These are phyloP conservation scores for Callyntrura guangdongensis DNA, from an alignment of 2,888 invertebrate species.

Conservation along the genomic window DNA sequence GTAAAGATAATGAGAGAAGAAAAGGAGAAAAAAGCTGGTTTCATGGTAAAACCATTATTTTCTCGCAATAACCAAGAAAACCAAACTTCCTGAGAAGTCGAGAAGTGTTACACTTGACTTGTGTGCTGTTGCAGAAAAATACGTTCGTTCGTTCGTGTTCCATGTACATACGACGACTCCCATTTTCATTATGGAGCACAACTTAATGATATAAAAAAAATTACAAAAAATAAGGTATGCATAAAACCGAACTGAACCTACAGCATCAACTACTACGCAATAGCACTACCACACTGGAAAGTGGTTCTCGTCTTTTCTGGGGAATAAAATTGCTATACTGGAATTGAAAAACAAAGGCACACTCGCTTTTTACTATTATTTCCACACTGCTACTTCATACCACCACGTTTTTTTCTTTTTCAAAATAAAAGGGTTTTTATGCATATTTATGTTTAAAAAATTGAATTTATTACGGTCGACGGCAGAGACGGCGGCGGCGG, in stretches of 20 bases:
- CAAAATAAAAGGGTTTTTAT: not conserved
- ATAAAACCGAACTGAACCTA: not conserved
- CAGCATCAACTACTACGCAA: constrained; percentile 17
- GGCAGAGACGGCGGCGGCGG: not conserved
- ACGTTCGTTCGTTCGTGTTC: too few relatives aligned
- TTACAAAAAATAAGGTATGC: constrained; percentile 14
- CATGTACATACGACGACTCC: too few relatives aligned
- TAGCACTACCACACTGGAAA: not conserved
- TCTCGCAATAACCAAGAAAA: constrained; percentile 31
- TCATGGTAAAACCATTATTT: constrained; percentile 53
- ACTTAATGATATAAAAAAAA: constrained; percentile 5
- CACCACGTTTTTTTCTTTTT: constrained; percentile 6
- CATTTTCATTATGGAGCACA: not conserved
- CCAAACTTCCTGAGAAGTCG: not conserved
- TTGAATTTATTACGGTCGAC: constrained; percentile 30
- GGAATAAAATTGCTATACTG: constrained; percentile 11
- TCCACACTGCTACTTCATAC: too few relatives aligned
- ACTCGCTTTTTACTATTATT: not conserved
- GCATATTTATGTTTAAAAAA: not conserved
- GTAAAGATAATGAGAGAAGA: constrained; percentile 55
- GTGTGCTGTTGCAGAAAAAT: not conserved
- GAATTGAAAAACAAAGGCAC: not conserved
- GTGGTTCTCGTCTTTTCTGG: not conserved
- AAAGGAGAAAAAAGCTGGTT: constrained; percentile 38
- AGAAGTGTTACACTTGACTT: not conserved